Conservation (phyloP, 1,140 invertebrate species). For the Cecropterus lyciades region DNA sequence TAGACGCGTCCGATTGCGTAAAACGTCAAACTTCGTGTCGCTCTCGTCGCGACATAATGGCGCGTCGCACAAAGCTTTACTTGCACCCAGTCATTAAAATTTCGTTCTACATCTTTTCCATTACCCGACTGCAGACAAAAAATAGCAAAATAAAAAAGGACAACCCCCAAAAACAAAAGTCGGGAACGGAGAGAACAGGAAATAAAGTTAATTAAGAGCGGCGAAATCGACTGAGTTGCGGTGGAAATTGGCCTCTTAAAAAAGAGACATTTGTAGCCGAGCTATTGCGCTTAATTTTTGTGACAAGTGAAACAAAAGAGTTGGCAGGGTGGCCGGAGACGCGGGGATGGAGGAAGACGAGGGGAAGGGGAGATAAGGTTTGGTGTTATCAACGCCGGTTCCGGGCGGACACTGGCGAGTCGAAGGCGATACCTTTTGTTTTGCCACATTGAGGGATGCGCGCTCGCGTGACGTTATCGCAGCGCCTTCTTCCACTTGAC, state of each 20-base stretch:
- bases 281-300: conserved; percentile 83
- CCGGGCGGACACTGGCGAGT: conserved; percentile 73
- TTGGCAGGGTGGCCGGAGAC: conserved; percentile 61
- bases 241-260: conserved; percentile 83
- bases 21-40: conserved; percentile 69
- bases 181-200: conserved; percentile 79
- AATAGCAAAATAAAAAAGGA: conserved; percentile 79
- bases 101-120: conserved; percentile 83
- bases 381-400: conserved; percentile 72
- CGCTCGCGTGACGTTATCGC: conserved; percentile 79
- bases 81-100: conserved; percentile 81
- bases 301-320: conserved; percentile 84
- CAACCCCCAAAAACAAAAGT: conserved; percentile 79
- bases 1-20: conserved; percentile 61
- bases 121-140: conserved; percentile 81
- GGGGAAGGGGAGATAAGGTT: conserved; percentile 73
- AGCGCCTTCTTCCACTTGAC: conserved; percentile 63
- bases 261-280: conserved; percentile 83
- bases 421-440: conserved; percentile 81
- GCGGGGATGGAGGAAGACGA: conserved; percentile 46
- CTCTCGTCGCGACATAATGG: conserved; percentile 66
- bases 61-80: conserved; percentile 74
- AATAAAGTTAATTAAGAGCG: conserved; percentile 84
- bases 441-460: conserved; percentile 78
- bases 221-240: conserved; percentile 83